These are phyloP conservation scores for Biston betularia DNA, from an alignment of 2,888 invertebrate genomes.

Conservation along the genomic window DNA sequence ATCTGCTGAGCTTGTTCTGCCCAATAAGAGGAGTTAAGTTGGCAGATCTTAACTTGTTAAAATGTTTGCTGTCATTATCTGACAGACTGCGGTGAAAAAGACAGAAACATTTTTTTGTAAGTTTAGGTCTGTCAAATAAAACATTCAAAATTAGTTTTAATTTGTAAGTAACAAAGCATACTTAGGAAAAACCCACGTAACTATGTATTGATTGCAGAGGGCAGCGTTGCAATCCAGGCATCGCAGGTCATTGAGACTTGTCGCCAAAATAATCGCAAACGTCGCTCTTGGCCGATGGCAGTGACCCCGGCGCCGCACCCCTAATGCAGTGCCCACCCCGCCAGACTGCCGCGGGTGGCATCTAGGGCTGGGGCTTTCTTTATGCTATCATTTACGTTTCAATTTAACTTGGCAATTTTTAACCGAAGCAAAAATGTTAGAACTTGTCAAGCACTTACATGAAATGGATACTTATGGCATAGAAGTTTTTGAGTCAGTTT, in stretches of 20 bases:
- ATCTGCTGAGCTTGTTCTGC: no score
- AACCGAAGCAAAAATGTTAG: no score
- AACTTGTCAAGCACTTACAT: no score
- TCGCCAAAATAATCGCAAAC: constrained; percentile 74
- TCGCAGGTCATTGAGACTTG: constrained; percentile 66
- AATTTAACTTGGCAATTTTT: not conserved
- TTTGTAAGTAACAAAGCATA: constrained; percentile 14
- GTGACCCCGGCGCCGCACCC: constrained; percentile 87
- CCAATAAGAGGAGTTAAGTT: no score
- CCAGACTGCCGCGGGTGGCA: constrained; percentile 26
- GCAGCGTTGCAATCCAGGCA: constrained; percentile 34
- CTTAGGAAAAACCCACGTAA: constrained; percentile 29
- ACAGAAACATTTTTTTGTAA: no score
- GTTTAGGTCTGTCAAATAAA: no score
- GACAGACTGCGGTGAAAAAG: no score
- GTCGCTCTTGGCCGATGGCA: constrained; percentile 82
- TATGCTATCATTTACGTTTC: not conserved
- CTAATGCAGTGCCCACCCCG: constrained; percentile 75
- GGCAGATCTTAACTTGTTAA: no score
- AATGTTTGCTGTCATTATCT: no score
- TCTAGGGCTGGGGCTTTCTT: constrained; percentile 21
- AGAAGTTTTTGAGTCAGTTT: no score
- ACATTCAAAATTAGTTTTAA: no score
- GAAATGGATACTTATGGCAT: no score
- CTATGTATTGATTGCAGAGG: constrained; percentile 43